phyloP scores from a whole-genome alignment of 2,113 vertebrate species.

The Gnathonemus longibarbis region DNA sequence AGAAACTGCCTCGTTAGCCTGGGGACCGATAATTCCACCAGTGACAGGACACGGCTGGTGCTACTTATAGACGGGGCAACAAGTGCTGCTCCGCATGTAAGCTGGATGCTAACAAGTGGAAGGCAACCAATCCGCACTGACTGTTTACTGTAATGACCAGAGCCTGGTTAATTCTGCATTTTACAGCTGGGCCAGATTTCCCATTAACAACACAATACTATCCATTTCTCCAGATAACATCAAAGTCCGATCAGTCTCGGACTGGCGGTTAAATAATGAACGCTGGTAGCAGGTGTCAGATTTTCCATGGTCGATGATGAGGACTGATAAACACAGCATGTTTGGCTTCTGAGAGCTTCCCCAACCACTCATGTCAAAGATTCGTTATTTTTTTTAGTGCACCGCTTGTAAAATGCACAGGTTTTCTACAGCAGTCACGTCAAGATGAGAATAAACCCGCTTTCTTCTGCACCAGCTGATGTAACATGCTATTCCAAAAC shows the following conservation, averaged over 20 bases:
- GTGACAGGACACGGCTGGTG: background rate
- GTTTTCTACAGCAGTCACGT: constrained; percentile 1
- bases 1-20: background rate
- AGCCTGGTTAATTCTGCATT: background rate
- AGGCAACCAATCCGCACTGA: background rate
- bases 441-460: background rate
- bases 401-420: background rate
- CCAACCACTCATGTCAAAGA: background rate
- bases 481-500: background rate
- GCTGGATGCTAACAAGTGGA: background rate
- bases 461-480: background rate
- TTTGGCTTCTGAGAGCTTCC: background rate
- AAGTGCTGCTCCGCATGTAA: background rate
- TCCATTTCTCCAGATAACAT: background rate
- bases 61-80: background rate
- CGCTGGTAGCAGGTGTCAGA: background rate
- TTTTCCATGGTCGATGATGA: background rate
- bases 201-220: background rate
- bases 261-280: background rate
- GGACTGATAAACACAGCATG: background rate
- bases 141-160: background rate
- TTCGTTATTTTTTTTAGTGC: background rate
- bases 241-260: background rate
- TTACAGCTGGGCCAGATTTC: background rate
- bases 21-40: background rate